Evolutionary conservation across 2,113 vertebrate genomes (phyloP).

Genomic region (Nothobranchius furzeri): DNA sequence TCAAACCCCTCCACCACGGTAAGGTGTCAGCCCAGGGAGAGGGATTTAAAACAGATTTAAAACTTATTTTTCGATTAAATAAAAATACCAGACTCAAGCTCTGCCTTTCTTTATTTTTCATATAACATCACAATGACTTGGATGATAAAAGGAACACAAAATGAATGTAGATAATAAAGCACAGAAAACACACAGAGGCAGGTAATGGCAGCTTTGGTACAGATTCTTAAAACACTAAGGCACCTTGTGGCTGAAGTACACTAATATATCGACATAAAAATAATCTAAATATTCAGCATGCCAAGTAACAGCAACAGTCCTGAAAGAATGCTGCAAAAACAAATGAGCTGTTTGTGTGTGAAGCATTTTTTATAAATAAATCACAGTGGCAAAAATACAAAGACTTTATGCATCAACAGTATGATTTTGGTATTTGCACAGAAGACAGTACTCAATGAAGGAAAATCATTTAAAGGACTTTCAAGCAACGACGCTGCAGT

Average conservation of each 20-base stretch:
- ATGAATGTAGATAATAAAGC: conserved; percentile 14
- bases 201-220: conserved; percentile 52
- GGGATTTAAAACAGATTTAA: no score
- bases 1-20: no score
- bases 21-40: no score
- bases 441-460: conserved; percentile 14
- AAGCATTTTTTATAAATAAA: conserved; percentile 56
- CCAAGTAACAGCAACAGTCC: conserved; percentile 38
- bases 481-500: conserved; percentile 13
- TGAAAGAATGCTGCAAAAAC: conserved; percentile 14
- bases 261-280: conserved; percentile 57
- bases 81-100: conserved; percentile 12
- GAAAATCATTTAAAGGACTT: conserved; percentile 11
- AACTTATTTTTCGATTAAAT: neutral
- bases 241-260: conserved; percentile 70
- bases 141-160: conserved; percentile 45
- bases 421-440: conserved; percentile 25
- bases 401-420: conserved; percentile 23
- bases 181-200: conserved; percentile 14
- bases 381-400: conserved; percentile 46
- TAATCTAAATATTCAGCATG: conserved; percentile 36
- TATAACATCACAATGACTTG: conserved; percentile 43
- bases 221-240: conserved; percentile 68
- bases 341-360: neutral
- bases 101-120: conserved; percentile 42